Conservation (phyloP, 2,888 invertebrate genomes). For the Enchytraeus crypticus region DNA sequence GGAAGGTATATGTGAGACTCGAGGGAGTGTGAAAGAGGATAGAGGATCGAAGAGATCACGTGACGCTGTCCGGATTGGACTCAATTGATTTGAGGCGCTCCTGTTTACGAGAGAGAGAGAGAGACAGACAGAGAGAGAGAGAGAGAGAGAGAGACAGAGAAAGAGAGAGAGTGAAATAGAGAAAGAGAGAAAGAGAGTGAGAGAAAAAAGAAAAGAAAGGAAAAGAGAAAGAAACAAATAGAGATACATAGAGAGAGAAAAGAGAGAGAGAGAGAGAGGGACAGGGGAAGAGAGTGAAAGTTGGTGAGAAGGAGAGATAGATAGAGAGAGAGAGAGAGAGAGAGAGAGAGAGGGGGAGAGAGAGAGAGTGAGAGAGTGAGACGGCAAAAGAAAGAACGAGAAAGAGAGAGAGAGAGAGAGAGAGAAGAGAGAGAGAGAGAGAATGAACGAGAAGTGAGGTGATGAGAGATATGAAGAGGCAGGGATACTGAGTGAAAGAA, state of each 20-base stretch:
- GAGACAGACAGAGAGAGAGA: not conserved
- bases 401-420: not conserved
- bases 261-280: not conserved
- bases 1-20: no score
- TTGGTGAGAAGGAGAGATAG: no score
- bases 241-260: no score
- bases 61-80: not conserved
- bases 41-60: no score
- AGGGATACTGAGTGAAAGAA: not conserved
- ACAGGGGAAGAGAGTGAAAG: not conserved
- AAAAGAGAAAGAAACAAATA: not conserved
- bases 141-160: not conserved
- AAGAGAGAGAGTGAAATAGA: not conserved
- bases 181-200: not conserved
- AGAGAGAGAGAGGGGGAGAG: not conserved
- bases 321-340: not conserved
- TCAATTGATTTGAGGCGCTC: not conserved
- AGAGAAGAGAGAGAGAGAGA: not conserved
- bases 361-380: not conserved
- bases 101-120: constrained; percentile 2
- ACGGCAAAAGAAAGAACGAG: not conserved
- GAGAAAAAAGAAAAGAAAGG: not conserved
- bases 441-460: not conserved
- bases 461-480: not conserved
- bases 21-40: not conserved